These are phyloP conservation scores for Candidula unifasciata DNA, from an alignment of 2,888 invertebrate genomes.

Conservation along the genomic window DNA sequence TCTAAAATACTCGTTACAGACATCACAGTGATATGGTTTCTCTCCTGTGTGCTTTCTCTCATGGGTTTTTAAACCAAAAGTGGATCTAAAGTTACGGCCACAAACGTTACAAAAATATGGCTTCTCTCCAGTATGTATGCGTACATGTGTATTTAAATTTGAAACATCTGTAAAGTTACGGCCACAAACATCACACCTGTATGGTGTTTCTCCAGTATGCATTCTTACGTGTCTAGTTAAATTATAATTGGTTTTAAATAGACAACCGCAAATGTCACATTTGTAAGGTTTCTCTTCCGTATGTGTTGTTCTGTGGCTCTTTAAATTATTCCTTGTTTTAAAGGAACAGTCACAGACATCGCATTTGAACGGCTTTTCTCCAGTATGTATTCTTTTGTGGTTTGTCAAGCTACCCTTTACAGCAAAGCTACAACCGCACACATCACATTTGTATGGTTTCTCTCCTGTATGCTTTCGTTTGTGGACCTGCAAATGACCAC, in stretches of 20 bases:
- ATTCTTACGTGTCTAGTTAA: background rate
- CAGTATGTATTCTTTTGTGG: background rate
- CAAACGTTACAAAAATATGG: background rate
- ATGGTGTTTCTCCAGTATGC: background rate
- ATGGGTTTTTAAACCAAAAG: background rate
- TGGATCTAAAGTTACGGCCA: background rate
- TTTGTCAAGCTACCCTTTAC: background rate
- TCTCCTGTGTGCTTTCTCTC: background rate
- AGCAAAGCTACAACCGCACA: background rate
- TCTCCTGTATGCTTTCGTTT: background rate
- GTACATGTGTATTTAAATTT: background rate
- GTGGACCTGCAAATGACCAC: background rate
- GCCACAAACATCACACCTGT: constrained; percentile 1
- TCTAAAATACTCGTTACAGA: background rate
- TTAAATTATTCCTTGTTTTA: background rate
- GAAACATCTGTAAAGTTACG: background rate
- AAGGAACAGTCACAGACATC: background rate
- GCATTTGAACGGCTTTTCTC: background rate
- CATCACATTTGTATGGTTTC: constrained; percentile 3
- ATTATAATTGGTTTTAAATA: background rate
- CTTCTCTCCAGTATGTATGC: constrained; percentile 2
- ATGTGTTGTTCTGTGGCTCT: background rate
- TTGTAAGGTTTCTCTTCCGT: background rate
- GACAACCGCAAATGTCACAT: background rate
- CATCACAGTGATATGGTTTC: background rate